Base-by-base conservation (phyloP, 2,888 invertebrate genomes). In the Halictus quadricinctus region DNA sequence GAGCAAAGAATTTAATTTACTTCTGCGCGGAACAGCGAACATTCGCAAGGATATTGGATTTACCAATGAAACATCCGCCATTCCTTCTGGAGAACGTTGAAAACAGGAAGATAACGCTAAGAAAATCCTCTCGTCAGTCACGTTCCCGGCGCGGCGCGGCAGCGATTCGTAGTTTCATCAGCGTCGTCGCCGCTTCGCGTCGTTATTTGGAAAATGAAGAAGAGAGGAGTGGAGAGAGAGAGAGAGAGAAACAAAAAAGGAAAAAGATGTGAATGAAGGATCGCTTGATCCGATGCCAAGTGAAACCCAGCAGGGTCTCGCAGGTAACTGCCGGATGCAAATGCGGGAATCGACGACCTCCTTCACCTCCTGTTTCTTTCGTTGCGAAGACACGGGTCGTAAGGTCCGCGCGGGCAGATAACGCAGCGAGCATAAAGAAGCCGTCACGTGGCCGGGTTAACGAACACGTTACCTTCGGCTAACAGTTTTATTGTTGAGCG, bases 401-500 rank as follows among this genome's bases (percentile, higher is more conserved):
- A 60, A 60, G 60, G 60, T 60, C 15, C 25, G 36, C 66, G 66
- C 60, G 60, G 29, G 41, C 41, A 25, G 76, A 83, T 83, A 81
- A 83, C 50, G 13, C 54, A 10, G 54, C 10, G 15, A 2, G 29
- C 82, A 60, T 72, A 76, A 83, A 83, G 76, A 29, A 41, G 25
- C 64, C 46, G 79, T 54, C 46, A 43, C 66, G 78, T 54, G 21
- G 15, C 6, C 74, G 54, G 80, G 76, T 83, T 74, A 84, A 83
- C 76, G 84, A 83, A 79, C 83, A 69, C 54, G 60, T 64, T 77
- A 29, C 74, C 76, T 74, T 46, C 64, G 46, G 41, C n/a, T 50
- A 77, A 48, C 69, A 50, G 41, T 48, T 72, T 77, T 72, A 76
- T 72, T 72, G 72, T 76, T 54, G 72, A 29, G 36, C 18, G 74